Evolutionary conservation across 2,797 vertebrate species (phyloP).

Genomic region (Spizella passerina): DNA sequence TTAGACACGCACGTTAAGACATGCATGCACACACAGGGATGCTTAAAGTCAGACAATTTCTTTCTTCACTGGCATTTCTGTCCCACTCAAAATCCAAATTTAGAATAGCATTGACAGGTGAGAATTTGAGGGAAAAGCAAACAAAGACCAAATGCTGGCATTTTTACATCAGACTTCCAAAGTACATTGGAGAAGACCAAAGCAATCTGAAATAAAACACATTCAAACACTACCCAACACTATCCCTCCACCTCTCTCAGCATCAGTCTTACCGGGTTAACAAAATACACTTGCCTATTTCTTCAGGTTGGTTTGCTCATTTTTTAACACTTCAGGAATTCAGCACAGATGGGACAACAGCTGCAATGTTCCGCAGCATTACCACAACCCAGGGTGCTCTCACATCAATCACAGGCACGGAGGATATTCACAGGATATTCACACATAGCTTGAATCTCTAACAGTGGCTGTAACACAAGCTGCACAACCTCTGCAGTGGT

Average conservation of each 20-base stretch:
- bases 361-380: not conserved
- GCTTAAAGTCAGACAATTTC: not conserved
- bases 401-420: not conserved
- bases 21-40: accelerated
- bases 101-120: accelerated
- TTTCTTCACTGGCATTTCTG: not conserved
- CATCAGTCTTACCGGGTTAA: not conserved
- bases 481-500: not conserved
- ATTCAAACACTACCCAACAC: not conserved
- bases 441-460: not conserved
- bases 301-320: not conserved
- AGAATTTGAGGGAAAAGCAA: not conserved
- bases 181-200: not conserved
- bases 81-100: not conserved
- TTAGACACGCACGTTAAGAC: not conserved
- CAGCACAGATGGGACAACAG: not conserved
- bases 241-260: not conserved
- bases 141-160: not conserved
- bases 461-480: too few relatives aligned
- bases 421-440: not conserved
- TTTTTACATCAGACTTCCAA: not conserved
- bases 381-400: not conserved
- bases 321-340: not conserved
- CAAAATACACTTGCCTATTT: not conserved
- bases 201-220: not conserved